phyloP scores from a whole-genome alignment of 1,140 invertebrate genomes.

The Microplitis demolitor region DNA sequence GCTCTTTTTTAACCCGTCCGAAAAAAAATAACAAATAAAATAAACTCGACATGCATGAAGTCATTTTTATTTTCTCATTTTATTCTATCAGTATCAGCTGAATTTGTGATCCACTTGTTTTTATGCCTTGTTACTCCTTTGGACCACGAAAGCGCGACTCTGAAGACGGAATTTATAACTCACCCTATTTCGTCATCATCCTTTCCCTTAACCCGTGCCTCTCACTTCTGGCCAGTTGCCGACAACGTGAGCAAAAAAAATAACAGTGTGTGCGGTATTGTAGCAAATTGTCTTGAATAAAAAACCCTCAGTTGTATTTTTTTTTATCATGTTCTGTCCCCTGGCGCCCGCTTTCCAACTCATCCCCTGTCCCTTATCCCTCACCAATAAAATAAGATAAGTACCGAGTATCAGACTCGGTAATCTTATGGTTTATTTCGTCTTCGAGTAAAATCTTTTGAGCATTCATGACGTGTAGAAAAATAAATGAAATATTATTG shows the following conservation, averaged over 20 bases:
- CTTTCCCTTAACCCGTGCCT: background rate
- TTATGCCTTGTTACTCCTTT: slow-evolving; percentile 10
- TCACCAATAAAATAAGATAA: no score
- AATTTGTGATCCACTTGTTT: slow-evolving; percentile 5
- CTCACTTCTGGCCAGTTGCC: background rate
- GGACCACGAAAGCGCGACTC: slow-evolving; percentile 23
- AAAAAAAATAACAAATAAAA: no score
- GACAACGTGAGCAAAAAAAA: slow-evolving; percentile 3
- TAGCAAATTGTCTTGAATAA: slow-evolving; percentile 33
- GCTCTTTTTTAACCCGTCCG: no score
- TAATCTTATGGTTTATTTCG: no score
- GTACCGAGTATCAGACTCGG: no score
- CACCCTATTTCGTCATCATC: background rate
- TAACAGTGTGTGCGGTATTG: background rate
- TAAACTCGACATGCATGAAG: background rate
- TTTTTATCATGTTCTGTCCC: background rate
- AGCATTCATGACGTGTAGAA: no score
- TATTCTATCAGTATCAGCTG: background rate
- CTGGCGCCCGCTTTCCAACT: background rate
- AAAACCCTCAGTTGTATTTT: slow-evolving; percentile 26
- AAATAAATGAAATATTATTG: no score
- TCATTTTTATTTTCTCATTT: no score
- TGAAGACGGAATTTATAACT: slow-evolving; percentile 33
- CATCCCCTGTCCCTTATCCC: background rate
- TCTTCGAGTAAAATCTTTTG: no score